Conservation (phyloP, 2,888 invertebrate species). For the Patella ulyssiponensis region DNA sequence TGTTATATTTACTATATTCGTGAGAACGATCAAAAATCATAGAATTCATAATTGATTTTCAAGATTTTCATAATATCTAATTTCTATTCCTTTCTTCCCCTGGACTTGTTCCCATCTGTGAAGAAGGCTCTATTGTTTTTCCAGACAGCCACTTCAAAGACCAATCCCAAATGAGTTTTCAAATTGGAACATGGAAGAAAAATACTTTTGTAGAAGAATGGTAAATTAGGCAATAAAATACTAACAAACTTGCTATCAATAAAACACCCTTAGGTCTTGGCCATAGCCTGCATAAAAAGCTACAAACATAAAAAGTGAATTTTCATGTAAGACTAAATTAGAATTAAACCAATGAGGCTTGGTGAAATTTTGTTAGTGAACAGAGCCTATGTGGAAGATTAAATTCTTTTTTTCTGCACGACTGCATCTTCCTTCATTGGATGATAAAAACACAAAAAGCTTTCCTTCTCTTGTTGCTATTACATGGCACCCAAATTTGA, state of each 20-base stretch:
- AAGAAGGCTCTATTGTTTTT: conserved; percentile 9
- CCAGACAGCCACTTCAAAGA: conserved; percentile 9
- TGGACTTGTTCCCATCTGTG: conserved; percentile 3
- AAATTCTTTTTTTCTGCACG: conserved; percentile 5
- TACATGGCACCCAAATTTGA: conserved; percentile 33
- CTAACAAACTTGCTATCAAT: conserved; percentile 5
- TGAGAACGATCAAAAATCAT: conserved; percentile 10
- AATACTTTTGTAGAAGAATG: not conserved
- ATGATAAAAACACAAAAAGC: conserved; percentile 18
- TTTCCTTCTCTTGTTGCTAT: conserved; percentile 40
- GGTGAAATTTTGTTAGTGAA: conserved; percentile 9
- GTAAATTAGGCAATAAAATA: conserved; percentile 13
- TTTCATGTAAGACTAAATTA: not conserved
- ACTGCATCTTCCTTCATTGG: not conserved
- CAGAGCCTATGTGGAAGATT: conserved; percentile 11
- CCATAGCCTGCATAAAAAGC: not conserved
- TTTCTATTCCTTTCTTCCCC: conserved; percentile 12
- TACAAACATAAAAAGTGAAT: not conserved
- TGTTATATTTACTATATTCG: not conserved
- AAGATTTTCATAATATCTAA: conserved; percentile 9
- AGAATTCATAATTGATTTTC: conserved; percentile 9
- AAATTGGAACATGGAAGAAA: conserved; percentile 13
- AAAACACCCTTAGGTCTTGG: conserved; percentile 11
- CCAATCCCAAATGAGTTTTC: conserved; percentile 9
- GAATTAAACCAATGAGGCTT: conserved; percentile 11